Evolutionary conservation across 2,888 invertebrate genomes (phyloP).

Genomic region (Drosophila subsilvestris): DNA sequence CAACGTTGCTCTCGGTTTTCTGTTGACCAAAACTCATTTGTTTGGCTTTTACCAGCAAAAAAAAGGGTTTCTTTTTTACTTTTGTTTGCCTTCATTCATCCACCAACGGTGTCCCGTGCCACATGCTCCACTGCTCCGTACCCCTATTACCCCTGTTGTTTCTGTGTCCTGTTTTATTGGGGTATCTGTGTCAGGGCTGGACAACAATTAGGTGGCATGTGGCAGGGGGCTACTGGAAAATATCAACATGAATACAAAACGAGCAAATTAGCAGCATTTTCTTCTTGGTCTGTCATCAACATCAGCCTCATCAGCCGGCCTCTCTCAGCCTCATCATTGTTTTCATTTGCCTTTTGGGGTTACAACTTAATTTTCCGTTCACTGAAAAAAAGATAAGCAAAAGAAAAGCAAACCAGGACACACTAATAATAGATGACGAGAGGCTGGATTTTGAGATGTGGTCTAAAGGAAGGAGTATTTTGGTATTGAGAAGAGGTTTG

Average conservation of each 20-base stretch:
- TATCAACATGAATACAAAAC: conserved; percentile 57
- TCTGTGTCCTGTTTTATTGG: conserved; percentile 29
- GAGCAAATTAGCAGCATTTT: conserved; percentile 64
- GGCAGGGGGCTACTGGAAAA: conserved; percentile 24
- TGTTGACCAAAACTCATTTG: conserved; percentile 61
- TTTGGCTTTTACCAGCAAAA: conserved; percentile 33
- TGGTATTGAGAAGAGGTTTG: background rate
- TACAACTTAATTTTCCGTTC: conserved; percentile 68
- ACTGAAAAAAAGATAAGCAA: conserved; percentile 8
- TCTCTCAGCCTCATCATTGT: conserved; percentile 14
- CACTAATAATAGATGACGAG: conserved; percentile 54
- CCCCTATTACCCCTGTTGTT: conserved; percentile 24
- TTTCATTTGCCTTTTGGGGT: conserved; percentile 46
- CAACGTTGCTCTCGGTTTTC: conserved; percentile 36
- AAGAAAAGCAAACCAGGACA: conserved; percentile 58
- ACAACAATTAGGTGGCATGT: conserved; percentile 67
- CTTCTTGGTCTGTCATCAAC: conserved; percentile 46
- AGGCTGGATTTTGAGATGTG: conserved; percentile 26
- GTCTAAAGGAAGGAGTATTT: conserved; percentile 1
- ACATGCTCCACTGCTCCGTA: conserved; percentile 26
- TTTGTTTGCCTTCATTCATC: conserved; percentile 46
- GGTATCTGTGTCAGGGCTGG: conserved; percentile 77
- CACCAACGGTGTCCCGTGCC: background rate
- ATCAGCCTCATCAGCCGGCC: conserved; percentile 16
- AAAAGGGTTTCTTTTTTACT: conserved; percentile 45